Base-by-base conservation (phyloP, 2,888 invertebrate species). In the Keiferia lycopersicella region DNA sequence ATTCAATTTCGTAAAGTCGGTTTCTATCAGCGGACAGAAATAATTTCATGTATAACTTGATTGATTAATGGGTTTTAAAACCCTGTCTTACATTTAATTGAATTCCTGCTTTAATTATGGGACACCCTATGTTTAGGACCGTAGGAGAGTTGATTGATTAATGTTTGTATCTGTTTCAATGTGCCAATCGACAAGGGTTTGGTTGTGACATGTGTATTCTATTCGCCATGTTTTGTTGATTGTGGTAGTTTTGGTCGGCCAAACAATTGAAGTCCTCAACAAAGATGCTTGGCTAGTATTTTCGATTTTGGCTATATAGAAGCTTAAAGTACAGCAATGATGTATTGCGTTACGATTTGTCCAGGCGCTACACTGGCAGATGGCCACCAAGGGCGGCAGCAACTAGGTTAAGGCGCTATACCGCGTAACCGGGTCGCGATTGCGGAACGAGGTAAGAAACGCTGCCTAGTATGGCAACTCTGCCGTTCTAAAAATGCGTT, bases 381-480 rank as follows among this genome's bases (percentile, higher is more conserved):
- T 82, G 86, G 80, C 75, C 74, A 73, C 67, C 83, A 84, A 85
- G 82, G 84, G 79, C 83, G 77, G 64, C 74, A 70, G 69, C 78
- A 84, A 84, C 78, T 87, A 83, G 86, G 84, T 83, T 82, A 84
- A 84, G 81, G 82, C 83, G 79, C 73, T 80, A 70, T 73, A 76
- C 70, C 75, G 70, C 76, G 75, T 78, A 79, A 82, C 80, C 80
- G 77, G 77, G 82, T 79, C 82, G 81, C 80, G 81, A 81, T 81
- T 81, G 77, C 84, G 80, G 81, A 83, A 83, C 84, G 78, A 89
- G 89, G 89, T 88, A 86, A 85, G 81, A 79, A 78, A 77, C 78
- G 72, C 65, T 71, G 67, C 79, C 79, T 75, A 80, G 73, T 81
- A 79, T 70, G 77, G 78, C 74, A 80, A 75, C 72, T 73, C 73